Percentiles rank a stretch among this genome's conserved stretches.
These are phyloP conservation scores for Hipposideros larvatus DNA, from an alignment of 2,797 vertebrate species.

Conservation along the genomic window DNA sequence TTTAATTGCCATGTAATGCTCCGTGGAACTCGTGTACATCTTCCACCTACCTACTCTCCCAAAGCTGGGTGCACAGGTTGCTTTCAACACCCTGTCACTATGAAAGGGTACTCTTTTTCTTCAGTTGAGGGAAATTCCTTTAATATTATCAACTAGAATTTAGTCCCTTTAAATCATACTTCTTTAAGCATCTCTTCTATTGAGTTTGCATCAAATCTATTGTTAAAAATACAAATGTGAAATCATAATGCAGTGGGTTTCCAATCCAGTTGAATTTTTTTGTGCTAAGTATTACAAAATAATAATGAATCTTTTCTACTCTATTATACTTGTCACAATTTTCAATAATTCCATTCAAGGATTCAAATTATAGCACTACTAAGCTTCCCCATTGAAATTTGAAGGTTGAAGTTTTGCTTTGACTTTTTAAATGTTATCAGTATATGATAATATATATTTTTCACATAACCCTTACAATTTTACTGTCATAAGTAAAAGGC, in stretches of 20 bases:
- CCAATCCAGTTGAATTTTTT: constrained; percentile 1
- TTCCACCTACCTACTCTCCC: background rate
- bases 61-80: no score
- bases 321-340: background rate
- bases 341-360: background rate
- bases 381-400: background rate
- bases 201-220: background rate
- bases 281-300: background rate
- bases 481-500: background rate
- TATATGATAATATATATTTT: background rate
- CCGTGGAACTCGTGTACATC: background rate
- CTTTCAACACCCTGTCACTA: background rate
- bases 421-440: background rate
- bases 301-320: background rate
- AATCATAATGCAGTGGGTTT: background rate
- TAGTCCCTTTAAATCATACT: background rate
- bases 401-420: background rate
- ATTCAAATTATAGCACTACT: background rate
- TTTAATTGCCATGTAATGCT: background rate
- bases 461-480: background rate
- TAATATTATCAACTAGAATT: background rate
- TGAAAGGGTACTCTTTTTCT: background rate
- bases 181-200: background rate
- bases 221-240: constrained; percentile 19
- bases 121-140: background rate